These are phyloP conservation scores for Eulemur coronatus DNA, from an alignment of 2,797 vertebrate genomes.

Conservation along the genomic window DNA sequence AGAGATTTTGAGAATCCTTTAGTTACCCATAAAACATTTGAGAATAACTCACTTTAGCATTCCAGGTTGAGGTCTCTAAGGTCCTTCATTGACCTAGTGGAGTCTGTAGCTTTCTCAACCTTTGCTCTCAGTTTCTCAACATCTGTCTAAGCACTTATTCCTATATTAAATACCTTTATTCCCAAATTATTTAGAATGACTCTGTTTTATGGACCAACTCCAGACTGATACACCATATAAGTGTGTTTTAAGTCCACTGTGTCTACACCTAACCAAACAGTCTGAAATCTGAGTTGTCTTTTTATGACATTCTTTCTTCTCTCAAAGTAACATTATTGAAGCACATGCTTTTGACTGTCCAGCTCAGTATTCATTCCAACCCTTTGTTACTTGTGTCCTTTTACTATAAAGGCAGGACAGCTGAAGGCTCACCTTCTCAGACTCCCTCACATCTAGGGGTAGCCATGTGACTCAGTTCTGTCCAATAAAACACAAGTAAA, in stretches of 20 bases:
- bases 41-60: not conserved
- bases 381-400: not conserved
- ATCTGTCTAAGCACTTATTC: slow-evolving; percentile 1
- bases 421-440: not conserved
- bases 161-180: not conserved
- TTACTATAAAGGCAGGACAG: not conserved
- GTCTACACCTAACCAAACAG: not conserved
- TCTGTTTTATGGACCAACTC: not conserved
- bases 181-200: not conserved
- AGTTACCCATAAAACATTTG: not conserved
- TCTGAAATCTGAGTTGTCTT: not conserved
- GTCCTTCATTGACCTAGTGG: not conserved
- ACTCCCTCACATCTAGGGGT: not conserved
- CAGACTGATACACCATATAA: not conserved
- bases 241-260: not conserved
- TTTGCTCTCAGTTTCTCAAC: slow-evolving; percentile 20
- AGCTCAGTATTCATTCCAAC: not conserved
- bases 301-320: not conserved
- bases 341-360: not conserved
- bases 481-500: not conserved
- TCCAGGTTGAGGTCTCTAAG: not conserved
- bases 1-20: not conserved
- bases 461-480: not conserved
- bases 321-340: not conserved
- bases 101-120: not conserved